Conservation (phyloP, 2,888 invertebrate species). For the Catocala nupta region DNA sequence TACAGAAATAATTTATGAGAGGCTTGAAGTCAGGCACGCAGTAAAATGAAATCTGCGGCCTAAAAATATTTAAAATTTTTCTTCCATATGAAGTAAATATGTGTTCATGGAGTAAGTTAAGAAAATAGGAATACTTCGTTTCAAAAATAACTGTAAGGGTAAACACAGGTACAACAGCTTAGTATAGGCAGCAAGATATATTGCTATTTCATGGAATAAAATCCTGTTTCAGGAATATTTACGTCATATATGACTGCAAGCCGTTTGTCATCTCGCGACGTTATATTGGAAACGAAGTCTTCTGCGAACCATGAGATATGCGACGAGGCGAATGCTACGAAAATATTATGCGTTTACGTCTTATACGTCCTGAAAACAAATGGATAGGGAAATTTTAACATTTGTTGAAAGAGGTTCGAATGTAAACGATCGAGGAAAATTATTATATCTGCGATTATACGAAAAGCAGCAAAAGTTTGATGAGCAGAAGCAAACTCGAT, state of each 20-base stretch:
- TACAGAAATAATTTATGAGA: conserved; percentile 68
- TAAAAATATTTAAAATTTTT: conserved; percentile 63
- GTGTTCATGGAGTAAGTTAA: conserved; percentile 53
- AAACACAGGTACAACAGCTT: conserved; percentile 34
- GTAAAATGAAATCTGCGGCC: conserved; percentile 69
- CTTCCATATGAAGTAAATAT: conserved; percentile 57
- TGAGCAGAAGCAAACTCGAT: conserved; percentile 76
- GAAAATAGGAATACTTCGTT: conserved; percentile 49
- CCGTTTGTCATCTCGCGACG: conserved; percentile 70
- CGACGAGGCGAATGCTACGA: conserved; percentile 68
- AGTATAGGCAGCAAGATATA: conserved; percentile 14
- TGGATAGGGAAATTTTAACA: conserved; percentile 64
- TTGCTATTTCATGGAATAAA: conserved; percentile 34
- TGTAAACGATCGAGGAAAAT: conserved; percentile 59
- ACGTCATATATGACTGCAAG: conserved; percentile 64
- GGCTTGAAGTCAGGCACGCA: conserved; percentile 66
- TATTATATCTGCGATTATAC: conserved; percentile 69
- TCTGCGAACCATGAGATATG: conserved; percentile 70
- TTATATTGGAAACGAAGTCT: conserved; percentile 74
- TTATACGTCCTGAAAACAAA: conserved; percentile 72
- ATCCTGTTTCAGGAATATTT: conserved; percentile 61
- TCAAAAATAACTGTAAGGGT: conserved; percentile 38
- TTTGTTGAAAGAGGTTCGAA: conserved; percentile 46
- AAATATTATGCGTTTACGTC: conserved; percentile 74
- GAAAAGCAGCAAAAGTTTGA: conserved; percentile 71